Base-by-base conservation (phyloP, 2,888 invertebrate species). In the Tenthredo amoena region DNA sequence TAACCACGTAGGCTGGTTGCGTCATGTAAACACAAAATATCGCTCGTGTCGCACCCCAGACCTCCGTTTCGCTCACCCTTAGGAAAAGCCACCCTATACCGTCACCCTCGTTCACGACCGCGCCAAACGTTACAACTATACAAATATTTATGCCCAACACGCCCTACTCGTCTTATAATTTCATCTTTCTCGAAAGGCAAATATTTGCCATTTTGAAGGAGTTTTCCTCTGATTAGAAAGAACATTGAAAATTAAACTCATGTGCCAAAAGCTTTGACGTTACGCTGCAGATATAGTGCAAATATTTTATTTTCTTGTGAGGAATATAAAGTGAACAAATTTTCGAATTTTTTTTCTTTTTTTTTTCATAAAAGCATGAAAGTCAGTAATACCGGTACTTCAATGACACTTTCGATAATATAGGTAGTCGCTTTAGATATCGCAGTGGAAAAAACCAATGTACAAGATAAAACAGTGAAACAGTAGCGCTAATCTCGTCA, bases 1-100 rank as follows among this genome's bases (percentile, higher is more conserved):
- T 72, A 81, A 86, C 86, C 87, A 87, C 86, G 86, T 87, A 88
- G 84, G 74, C 68, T 76, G 84, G 55, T 83, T 86, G 84, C 40
- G 85, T 84, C 85, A 87, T 86, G 87, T 88, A 87, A 89, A 88
- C 85, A 89, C 85, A 86, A 86, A 86, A 83, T 87, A 88, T 85
- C 85, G 84, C 72, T 87, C 85, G 72, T 85, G 85, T 71, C 71
- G 65, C 31, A 40, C 82, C 72, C 83, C 83, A 47, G 34, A 81
- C 62, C 21, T 18, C 37, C 81, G 15, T 15, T 62, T 77, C 50
- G 37, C 43, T 81, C 81, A 81, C 58, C 62, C 68, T 68, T 47
- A 43, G 47, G 15, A 31, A 40, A 81, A 21, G 26, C n/a, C 47
- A 68, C 34, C 65, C 68, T 40, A 18, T 31, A 34, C 43, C 18